Base-by-base conservation (phyloP, 2,113 vertebrate species). In the Ardeotis arabs region DNA sequence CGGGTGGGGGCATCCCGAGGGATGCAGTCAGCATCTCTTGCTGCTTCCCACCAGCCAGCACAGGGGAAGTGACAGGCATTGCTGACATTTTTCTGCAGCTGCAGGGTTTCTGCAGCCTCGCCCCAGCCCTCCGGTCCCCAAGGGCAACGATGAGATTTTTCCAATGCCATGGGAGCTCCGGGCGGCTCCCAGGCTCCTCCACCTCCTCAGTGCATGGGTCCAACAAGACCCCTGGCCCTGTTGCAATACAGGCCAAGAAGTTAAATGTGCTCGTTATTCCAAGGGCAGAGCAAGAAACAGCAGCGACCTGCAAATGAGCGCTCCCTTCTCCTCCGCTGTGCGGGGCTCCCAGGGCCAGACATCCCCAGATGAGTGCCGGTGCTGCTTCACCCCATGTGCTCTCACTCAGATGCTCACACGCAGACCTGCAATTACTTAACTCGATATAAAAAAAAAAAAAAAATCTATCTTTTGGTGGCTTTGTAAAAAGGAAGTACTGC, bases 21-120 rank as follows among this genome's bases (percentile, higher is more conserved):
- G 59, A 52, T 21, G 37, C 45, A 39, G 41, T 58, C 24, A 0
- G 59, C 63, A 56, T 60, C 74, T 78, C 45, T 53, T 14, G 2
- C 35, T 70, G 77, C 90, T 95, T 94, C 90, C 77, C 85, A 68
- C 10, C 84, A 69, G 35, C 35, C 13, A 1, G 29, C 47, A 37
- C 49, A 1, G 0, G 14, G 87, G 93, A 93, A 96, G 84, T 69
- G 20, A 73, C 77, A 78, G 88, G 60, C 50, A 92, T 84, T 95
- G 45, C 69, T 87, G 81, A 28, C 73, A 87, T 96, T 94, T 52
- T 77, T 95, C 72, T 64, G 83, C 50, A 91, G 45, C 76, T 84
- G 66, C 70, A 83, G 68, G 21, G 12, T 45, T 90, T 37, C 56
- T 76, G 68, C 59, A 82, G 60, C 41, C 49, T 90, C 72, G 39